These are phyloP conservation scores for Entomobrya multifasciata DNA, from an alignment of 2,888 invertebrate species.

Conservation along the genomic window DNA sequence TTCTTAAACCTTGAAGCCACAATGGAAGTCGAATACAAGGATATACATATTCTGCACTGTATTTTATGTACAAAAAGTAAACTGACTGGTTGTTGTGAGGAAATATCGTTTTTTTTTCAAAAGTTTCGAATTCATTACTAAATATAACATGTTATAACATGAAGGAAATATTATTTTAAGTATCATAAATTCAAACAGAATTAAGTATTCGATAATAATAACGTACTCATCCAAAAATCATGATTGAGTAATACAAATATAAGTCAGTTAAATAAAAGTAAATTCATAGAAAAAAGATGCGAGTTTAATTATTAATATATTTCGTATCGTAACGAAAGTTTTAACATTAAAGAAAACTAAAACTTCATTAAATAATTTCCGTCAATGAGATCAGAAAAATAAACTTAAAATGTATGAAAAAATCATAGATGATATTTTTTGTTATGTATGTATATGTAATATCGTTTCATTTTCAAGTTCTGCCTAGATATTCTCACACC, in stretches of 20 bases:
- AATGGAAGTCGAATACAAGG: too few species aligned
- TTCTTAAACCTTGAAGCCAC: too few species aligned
- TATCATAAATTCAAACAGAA: too few species aligned
- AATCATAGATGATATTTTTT: constrained; percentile 6
- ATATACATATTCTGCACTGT: too few species aligned
- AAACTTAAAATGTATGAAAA: constrained; percentile 38
- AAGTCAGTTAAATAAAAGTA: constrained; percentile 16
- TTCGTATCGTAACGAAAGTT: constrained; percentile 26
- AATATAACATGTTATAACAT: too few species aligned
- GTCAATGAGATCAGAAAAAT: constrained; percentile 74
- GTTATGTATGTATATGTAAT: background rate
- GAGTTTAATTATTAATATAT: background rate
- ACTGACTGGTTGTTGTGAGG: too few species aligned
- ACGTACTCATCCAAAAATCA: background rate
- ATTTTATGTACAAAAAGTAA: too few species aligned
- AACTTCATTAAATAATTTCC: constrained; percentile 69
- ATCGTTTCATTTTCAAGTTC: background rate
- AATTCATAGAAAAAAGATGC: constrained; percentile 44
- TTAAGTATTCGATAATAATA: too few species aligned
- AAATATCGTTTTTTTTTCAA: too few species aligned
- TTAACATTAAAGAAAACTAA: constrained; percentile 61
- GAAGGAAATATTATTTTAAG: too few species aligned
- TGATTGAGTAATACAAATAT: background rate
- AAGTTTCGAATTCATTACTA: too few species aligned
- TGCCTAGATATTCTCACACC: too few species aligned